Evolutionary conservation across 2,888 invertebrate genomes (phyloP).

Genomic region (Epirrhoe alternata): DNA sequence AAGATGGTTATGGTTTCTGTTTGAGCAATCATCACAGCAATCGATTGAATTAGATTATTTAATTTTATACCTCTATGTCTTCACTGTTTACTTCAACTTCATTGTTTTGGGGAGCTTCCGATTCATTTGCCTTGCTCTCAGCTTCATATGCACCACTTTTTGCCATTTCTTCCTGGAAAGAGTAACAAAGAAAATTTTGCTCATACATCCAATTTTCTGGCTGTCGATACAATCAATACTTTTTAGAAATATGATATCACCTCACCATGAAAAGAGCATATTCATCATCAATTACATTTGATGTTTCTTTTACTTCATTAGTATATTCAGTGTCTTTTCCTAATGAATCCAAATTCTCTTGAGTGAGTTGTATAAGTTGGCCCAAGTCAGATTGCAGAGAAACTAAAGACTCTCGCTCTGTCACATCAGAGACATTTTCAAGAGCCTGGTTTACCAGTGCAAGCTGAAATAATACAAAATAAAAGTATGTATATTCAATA

Average conservation of each 20-base stretch:
- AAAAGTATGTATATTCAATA: no score
- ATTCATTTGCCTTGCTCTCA: slow-evolving; percentile 49
- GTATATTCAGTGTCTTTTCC: slow-evolving; percentile 29
- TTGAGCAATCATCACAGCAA: no score
- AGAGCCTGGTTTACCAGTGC: slow-evolving; percentile 87
- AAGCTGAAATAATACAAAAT: slow-evolving; percentile 67
- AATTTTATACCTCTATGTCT: slow-evolving; percentile 73
- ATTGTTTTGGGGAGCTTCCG: slow-evolving; percentile 51
- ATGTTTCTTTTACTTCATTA: slow-evolving; percentile 40
- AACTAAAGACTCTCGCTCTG: slow-evolving; percentile 84
- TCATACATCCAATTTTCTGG: neutral
- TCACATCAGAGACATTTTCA: slow-evolving; percentile 68
- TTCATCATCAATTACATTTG: slow-evolving; percentile 78
- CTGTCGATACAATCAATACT: neutral
- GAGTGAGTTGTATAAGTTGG: slow-evolving; percentile 88
- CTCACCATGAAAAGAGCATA: slow-evolving; percentile 89
- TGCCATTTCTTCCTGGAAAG: slow-evolving; percentile 81
- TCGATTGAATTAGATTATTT: neutral
- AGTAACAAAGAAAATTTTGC: neutral
- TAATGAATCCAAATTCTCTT: slow-evolving; percentile 82
- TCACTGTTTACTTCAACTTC: slow-evolving; percentile 66
- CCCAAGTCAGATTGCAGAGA: slow-evolving; percentile 87
- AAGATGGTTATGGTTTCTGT: neutral
- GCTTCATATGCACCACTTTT: slow-evolving; percentile 74
- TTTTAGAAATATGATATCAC: slow-evolving; percentile 46